Percentiles rank a stretch among this genome's conserved stretches.
These are phyloP conservation scores for Tetramorium parvispinum DNA, from an alignment of 1,140 invertebrate genomes.

Conservation along the genomic window DNA sequence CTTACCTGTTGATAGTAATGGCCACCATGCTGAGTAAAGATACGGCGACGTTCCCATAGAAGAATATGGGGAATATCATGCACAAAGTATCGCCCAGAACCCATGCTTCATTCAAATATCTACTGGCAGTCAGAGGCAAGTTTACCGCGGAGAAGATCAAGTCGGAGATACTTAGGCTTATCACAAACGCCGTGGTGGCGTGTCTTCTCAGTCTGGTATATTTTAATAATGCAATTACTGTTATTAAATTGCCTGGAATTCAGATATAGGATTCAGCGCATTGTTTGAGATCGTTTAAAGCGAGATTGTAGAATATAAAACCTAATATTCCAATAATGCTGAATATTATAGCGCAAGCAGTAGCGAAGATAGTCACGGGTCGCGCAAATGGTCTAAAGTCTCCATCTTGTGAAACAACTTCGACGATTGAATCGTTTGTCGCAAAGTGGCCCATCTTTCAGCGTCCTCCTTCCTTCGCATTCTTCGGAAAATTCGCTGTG, in stretches of 20 bases:
- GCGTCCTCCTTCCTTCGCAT: slow-evolving; percentile 12
- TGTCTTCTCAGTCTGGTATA: slow-evolving; percentile 92
- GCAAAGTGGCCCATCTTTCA: slow-evolving; percentile 60
- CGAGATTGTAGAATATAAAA: background rate
- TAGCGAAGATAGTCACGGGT: slow-evolving; percentile 90
- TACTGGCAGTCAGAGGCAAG: slow-evolving; percentile 92
- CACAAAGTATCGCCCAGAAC: slow-evolving; percentile 92
- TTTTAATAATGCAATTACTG: slow-evolving; percentile 91
- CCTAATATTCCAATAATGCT: slow-evolving; percentile 92
- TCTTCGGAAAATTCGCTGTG: background rate
- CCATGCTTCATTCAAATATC: slow-evolving; percentile 94
- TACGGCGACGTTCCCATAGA: slow-evolving; percentile 95
- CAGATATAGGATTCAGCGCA: background rate
- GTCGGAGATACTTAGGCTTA: slow-evolving; percentile 94
- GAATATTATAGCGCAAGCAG: slow-evolving; percentile 92
- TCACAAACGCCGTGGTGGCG: slow-evolving; percentile 95
- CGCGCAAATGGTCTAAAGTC: slow-evolving; percentile 85
- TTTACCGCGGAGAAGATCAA: slow-evolving; percentile 94
- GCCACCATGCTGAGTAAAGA: slow-evolving; percentile 95
- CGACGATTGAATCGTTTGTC: slow-evolving; percentile 65
- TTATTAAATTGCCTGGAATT: slow-evolving; percentile 92
- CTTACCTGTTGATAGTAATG: slow-evolving; percentile 94
- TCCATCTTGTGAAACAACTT: slow-evolving; percentile 49
- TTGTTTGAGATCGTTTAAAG: background rate
- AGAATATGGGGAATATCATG: slow-evolving; percentile 94